phyloP scores from a whole-genome alignment of 2,888 invertebrate genomes.

The Leptopterna dolabrata region DNA sequence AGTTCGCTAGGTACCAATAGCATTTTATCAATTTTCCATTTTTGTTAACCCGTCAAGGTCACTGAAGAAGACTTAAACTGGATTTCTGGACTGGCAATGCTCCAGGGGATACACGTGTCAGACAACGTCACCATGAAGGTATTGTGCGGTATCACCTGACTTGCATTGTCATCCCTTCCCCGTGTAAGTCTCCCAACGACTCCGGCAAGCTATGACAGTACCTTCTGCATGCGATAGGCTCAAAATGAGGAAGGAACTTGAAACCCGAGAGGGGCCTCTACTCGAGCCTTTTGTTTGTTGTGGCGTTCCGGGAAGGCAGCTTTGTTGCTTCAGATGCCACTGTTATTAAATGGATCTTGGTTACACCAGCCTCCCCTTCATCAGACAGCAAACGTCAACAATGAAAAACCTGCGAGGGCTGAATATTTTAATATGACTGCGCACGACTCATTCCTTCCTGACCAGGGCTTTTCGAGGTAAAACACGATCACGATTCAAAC shows the following conservation, averaged over 20 bases:
- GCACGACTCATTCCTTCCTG: no score
- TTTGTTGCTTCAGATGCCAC: conserved; percentile 5
- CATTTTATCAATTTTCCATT: no score
- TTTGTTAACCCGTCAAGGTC: no score
- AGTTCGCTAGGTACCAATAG: no score
- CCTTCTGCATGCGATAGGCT: background rate
- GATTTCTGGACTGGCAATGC: no score
- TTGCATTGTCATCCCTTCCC: background rate
- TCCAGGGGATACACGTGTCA: no score
- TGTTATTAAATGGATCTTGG: background rate
- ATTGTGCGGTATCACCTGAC: background rate
- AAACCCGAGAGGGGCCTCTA: background rate
- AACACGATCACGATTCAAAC: no score
- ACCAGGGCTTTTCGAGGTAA: no score
- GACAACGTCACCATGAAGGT: no score
- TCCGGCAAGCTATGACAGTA: background rate
- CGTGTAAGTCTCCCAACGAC: background rate
- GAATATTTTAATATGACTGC: background rate
- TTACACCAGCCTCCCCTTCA: background rate
- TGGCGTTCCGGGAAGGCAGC: background rate
- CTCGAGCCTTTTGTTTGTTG: background rate
- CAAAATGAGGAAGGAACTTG: background rate
- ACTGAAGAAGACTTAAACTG: no score
- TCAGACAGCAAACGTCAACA: background rate
- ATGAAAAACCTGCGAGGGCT: background rate